A percentile compares a stretch with the other conserved stretches of the same genome.
These are phyloP conservation scores for Achlya flavicornis DNA, from an alignment of 2,888 invertebrate species.

Conservation along the genomic window DNA sequence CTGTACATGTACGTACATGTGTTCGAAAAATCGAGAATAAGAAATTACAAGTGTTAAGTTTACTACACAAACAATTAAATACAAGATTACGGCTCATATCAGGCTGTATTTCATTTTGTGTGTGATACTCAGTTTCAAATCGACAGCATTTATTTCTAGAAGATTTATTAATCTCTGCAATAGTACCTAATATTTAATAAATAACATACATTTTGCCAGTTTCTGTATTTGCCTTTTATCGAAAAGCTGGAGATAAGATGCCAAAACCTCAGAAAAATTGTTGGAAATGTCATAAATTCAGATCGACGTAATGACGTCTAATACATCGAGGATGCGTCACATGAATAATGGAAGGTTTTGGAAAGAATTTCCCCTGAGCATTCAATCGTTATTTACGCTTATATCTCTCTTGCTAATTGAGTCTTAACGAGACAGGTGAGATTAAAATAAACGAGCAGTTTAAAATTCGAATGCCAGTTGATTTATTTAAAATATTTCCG, in stretches of 20 bases:
- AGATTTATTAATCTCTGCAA: too few species aligned
- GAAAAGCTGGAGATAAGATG: not conserved
- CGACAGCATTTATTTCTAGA: too few species aligned
- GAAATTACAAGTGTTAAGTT: too few species aligned
- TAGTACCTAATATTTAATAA: too few species aligned
- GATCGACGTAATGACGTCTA: conserved; percentile 60
- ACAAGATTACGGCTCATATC: too few species aligned
- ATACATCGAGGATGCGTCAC: conserved; percentile 62
- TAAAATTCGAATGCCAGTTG: not conserved
- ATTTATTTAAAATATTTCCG: not conserved
- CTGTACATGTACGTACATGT: too few species aligned
- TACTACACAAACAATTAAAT: too few species aligned
- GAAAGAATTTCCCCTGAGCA: conserved; percentile 31
- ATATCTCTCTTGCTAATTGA: conserved; percentile 6
- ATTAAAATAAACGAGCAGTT: not conserved
- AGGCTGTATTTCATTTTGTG: too few species aligned
- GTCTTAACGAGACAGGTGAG: not conserved
- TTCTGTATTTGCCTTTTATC: not conserved
- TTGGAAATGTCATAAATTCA: conserved; percentile 43
- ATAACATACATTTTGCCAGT: too few species aligned
- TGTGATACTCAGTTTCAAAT: too few species aligned
- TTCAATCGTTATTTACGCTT: conserved; percentile 16
- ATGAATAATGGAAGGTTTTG: conserved; percentile 63
- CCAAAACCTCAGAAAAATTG: not conserved
- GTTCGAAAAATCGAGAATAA: too few species aligned